Conservation (phyloP, 2,113 vertebrate genomes). For the Calonectris borealis region DNA sequence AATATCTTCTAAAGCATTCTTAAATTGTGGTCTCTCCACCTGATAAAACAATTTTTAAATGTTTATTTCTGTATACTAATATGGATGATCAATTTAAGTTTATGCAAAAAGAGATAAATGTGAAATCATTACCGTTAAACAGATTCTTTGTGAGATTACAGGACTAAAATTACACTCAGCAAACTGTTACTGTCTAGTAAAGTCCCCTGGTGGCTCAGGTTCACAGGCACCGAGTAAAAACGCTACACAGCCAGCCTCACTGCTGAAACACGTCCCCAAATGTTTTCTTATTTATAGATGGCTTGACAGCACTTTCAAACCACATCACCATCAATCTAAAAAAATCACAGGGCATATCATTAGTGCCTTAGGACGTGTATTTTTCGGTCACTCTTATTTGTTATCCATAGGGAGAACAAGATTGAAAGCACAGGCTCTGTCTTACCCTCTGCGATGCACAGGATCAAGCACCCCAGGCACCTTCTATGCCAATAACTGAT, state of each 20-base stretch:
- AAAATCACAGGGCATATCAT: background rate
- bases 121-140: background rate
- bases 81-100: background rate
- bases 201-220: background rate
- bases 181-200: background rate
- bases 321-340: background rate
- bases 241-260: accelerated
- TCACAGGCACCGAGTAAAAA: background rate
- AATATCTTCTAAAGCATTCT: background rate
- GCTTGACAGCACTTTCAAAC: background rate
- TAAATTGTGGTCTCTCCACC: background rate
- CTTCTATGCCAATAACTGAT: no score
- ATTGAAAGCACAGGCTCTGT: background rate
- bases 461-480: background rate
- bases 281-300: background rate
- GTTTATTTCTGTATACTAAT: background rate
- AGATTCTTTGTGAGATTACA: background rate
- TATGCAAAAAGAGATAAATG: background rate
- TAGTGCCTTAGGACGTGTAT: background rate
- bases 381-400: background rate
- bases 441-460: background rate
- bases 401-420: background rate
- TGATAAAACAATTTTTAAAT: background rate
- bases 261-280: background rate
- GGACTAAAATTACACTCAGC: background rate